phyloP scores from a whole-genome alignment of 2,888 invertebrate species.

The Harmothoe impar region DNA sequence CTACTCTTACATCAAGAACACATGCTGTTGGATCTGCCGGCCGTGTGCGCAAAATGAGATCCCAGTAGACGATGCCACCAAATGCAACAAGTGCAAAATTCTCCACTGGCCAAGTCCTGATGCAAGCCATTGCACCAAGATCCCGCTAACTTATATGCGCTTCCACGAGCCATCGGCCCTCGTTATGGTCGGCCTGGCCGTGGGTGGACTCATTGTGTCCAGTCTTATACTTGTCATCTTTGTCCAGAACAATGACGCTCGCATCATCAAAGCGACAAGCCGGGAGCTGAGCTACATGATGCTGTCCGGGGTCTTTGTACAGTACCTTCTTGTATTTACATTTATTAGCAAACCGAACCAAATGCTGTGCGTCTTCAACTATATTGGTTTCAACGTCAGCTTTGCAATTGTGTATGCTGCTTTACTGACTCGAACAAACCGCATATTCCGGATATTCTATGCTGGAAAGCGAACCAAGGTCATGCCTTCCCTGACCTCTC shows the following conservation, averaged over 20 bases:
- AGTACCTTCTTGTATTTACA: constrained; percentile 75
- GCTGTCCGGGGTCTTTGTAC: constrained; percentile 75
- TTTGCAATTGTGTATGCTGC: constrained; percentile 80
- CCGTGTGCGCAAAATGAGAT: constrained; percentile 76
- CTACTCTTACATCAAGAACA: constrained; percentile 75
- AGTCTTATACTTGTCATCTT: constrained; percentile 70
- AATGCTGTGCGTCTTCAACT: constrained; percentile 75
- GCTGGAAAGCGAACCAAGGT: constrained; percentile 73
- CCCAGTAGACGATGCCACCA: constrained; percentile 73
- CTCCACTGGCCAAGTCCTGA: constrained; percentile 70
- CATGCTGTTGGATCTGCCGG: constrained; percentile 79
- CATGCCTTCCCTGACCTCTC: constrained; percentile 76
- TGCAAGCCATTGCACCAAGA: constrained; percentile 64
- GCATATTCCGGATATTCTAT: constrained; percentile 79
- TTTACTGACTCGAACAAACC: constrained; percentile 78
- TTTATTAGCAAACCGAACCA: constrained; percentile 75
- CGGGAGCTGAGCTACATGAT: constrained; percentile 78
- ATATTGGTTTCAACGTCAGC: constrained; percentile 78
- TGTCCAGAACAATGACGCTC: constrained; percentile 71
- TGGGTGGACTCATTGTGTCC: constrained; percentile 70
- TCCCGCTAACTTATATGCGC: constrained; percentile 63
- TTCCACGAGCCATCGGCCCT: constrained; percentile 70
- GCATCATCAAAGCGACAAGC: constrained; percentile 80
- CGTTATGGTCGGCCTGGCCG: constrained; percentile 64
- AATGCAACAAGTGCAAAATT: constrained; percentile 73